phyloP scores from a whole-genome alignment of 2,888 invertebrate genomes.

The Parnassius smintheus region DNA sequence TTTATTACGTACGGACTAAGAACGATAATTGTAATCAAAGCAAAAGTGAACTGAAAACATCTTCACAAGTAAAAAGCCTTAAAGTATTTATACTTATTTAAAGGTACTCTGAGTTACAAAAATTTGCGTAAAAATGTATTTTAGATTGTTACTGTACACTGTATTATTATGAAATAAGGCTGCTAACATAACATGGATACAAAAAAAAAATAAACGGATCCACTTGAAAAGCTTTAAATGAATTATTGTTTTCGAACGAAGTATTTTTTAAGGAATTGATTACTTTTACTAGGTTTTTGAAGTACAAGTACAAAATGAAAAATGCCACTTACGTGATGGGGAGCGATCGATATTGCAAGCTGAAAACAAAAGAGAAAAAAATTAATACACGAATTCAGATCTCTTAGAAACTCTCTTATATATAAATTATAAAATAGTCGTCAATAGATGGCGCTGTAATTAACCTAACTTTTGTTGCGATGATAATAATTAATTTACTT shows the following conservation, averaged over 20 bases:
- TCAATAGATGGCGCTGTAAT: conserved; percentile 15
- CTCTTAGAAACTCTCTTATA: too few relatives aligned
- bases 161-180: too few relatives aligned
- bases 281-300: background rate
- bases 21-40: too few relatives aligned
- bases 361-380: background rate
- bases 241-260: background rate
- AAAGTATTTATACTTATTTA: too few relatives aligned
- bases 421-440: background rate
- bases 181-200: too few relatives aligned
- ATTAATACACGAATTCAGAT: background rate
- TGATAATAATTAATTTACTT: too few relatives aligned
- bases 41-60: too few relatives aligned
- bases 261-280: background rate
- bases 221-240: background rate
- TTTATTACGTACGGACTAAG: background rate
- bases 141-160: background rate
- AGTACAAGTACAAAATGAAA: background rate
- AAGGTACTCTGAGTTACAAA: too few relatives aligned
- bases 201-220: background rate
- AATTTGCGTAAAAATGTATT: too few relatives aligned
- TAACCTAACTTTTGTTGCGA: background rate
- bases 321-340: background rate
- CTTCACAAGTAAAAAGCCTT: too few relatives aligned
- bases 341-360: background rate